Evolutionary conservation across 2,113 vertebrate species (phyloP).

Genomic region (Solenodon paradoxus): DNA sequence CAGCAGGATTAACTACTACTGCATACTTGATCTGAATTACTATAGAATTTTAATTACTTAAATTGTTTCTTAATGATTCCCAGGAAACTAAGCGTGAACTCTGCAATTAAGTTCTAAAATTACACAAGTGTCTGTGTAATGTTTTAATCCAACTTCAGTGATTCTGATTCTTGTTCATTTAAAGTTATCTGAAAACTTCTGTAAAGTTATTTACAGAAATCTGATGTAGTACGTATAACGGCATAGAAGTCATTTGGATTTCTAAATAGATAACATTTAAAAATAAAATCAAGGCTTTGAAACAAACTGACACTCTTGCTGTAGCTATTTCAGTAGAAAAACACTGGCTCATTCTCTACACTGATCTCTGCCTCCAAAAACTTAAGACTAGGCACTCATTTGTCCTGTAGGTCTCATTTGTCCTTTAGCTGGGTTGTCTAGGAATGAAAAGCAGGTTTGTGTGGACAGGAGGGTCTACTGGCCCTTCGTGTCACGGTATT

Average conservation of each 20-base stretch:
- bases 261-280: not conserved
- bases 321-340: not conserved
- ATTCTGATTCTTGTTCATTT: not conserved
- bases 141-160: constrained; percentile 11
- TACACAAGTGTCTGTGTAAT: constrained; percentile 23
- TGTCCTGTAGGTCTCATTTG: not conserved
- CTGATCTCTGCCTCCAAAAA: not conserved
- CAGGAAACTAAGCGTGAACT: constrained; percentile 38
- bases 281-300: constrained; percentile 59
- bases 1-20: not conserved
- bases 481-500: not conserved
- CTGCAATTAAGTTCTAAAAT: constrained; percentile 48
- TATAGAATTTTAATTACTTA: not conserved
- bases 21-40: not conserved
- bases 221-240: constrained; percentile 13
- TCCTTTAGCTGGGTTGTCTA: no score
- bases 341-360: not conserved
- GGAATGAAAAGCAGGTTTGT: no score
- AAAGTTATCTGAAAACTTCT: constrained; percentile 13
- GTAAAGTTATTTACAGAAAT: not conserved
- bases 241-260: not conserved
- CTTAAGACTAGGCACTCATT: no score
- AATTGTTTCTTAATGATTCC: not conserved
- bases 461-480: not conserved
- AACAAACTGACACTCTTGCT: not conserved